Conservation (phyloP, 2,113 vertebrate species). For the Leuciscus idus region DNA sequence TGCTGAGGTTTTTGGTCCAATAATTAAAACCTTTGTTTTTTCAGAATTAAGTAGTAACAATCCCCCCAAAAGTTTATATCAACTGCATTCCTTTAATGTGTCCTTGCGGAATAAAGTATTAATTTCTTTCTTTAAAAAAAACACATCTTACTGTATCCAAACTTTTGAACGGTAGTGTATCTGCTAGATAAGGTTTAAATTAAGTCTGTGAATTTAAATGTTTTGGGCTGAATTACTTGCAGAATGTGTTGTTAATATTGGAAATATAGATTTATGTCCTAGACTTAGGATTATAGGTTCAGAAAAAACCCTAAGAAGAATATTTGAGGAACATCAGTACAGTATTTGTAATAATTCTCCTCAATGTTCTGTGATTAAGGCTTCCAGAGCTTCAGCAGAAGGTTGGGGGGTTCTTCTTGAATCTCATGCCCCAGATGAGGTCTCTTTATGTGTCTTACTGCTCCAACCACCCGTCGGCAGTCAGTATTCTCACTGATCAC, state of each 20-base stretch:
- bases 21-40: too few species aligned
- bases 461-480: slow-evolving; percentile 96
- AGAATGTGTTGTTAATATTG: not conserved
- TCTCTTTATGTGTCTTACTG: slow-evolving; percentile 90
- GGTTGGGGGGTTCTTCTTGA: slow-evolving; percentile 93
- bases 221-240: not conserved
- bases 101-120: not conserved
- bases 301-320: not conserved
- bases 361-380: slow-evolving; percentile 67
- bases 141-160: not conserved
- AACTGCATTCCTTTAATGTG: not conserved
- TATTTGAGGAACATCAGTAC: not conserved
- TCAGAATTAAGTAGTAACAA: too few species aligned
- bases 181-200: not conserved
- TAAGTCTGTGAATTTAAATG: not conserved
- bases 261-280: not conserved
- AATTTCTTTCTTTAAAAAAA: not conserved
- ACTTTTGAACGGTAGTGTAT: not conserved
- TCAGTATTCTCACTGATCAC: slow-evolving; percentile 93
- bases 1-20: too few species aligned
- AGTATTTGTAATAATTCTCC: not conserved
- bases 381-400: slow-evolving; percentile 93
- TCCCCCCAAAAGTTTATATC: too few species aligned
- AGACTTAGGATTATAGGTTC: not conserved
- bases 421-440: slow-evolving; percentile 94